Conservation (phyloP, 2,888 invertebrate species). For the Oscheius sp. region DNA sequence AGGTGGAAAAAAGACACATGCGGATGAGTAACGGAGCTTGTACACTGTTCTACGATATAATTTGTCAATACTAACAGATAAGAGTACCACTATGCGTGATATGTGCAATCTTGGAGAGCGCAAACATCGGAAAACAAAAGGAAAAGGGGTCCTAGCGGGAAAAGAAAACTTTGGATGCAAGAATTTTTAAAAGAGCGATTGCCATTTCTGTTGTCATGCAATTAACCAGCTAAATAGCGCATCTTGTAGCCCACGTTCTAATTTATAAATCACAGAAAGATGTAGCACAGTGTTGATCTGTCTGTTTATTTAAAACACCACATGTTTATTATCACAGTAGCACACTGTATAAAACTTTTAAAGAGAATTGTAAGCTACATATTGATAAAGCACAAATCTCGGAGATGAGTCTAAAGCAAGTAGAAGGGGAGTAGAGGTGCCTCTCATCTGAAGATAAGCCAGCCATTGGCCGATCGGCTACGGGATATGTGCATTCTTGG, state of each 20-base stretch:
- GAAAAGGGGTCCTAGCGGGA: background rate
- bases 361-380: background rate
- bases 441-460: background rate
- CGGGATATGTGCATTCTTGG: constrained; percentile 31
- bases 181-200: too few species aligned
- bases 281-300: too few species aligned
- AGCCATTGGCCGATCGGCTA: background rate
- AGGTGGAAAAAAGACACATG: too few species aligned
- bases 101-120: constrained; percentile 31
- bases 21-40: too few species aligned
- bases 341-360: background rate
- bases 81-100: too few species aligned
- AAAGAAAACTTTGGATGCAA: background rate
- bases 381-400: background rate
- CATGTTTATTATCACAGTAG: constrained; percentile 17
- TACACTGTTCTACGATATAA: too few species aligned
- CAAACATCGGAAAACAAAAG: constrained; percentile 4
- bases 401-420: constrained; percentile 6
- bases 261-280: too few species aligned
- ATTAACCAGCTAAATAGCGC: too few species aligned
- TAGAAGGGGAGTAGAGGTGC: background rate
- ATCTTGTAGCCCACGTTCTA: too few species aligned
- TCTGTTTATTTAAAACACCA: background rate
- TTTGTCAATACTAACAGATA: too few species aligned
- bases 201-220: too few species aligned